Evolutionary conservation across 2,113 vertebrate species (phyloP), one percentile per base, ranked within the genome.

Genomic region (Cyprinodon brontotheroides): DNA sequence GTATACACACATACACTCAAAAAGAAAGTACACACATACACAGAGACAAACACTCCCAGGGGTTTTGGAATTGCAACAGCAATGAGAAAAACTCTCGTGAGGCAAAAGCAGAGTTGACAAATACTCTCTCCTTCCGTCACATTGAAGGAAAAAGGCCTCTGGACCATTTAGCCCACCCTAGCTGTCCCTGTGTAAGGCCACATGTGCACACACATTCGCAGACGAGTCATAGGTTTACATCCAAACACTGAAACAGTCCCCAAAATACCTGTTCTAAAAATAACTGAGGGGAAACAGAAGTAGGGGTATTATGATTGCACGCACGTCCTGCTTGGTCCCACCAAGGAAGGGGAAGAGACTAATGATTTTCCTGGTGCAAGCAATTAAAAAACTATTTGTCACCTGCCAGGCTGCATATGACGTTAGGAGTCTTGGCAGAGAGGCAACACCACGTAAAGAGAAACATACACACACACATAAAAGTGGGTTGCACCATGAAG

Each of bases 361-460:
- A 95, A 96, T 94, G 91, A 89, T 94, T 96, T 95, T 95, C 93
- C 93, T 94, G 95, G 95, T 95, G 82, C 89, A 95, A 94, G 95
- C 94, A 96, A 98, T 96, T 96, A 97, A 96, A 96, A 96, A 96
- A 95, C 90, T 93, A 96, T 96, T 96, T 96, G 95, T 96, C 95
- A 96, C 94, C 94, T 93, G 89, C 94, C 87, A 87, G 88, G 94
- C 92, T 73, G 88, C 93, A 86, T 79, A 91, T 82, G 90, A 95
- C 86, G 84, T 93, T 89, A 86, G 80, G 83, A 88, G 90, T 87
- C 85, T 87, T 92, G 93, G 92, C 91, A 85, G 75, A 88, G 79
- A 81, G 87, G 75, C 75, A 83, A 83, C 73, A 73, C 69, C 74
- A 79, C 70, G 67, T 71, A 71, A 61, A 83, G 67, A 29, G 77